A percentile compares a stretch with the other conserved stretches of the same genome.
Evolutionary conservation across 53 echinoderm and acorn worm species (phyloP).

Genomic region (Mesocentrotus franciscanus): DNA sequence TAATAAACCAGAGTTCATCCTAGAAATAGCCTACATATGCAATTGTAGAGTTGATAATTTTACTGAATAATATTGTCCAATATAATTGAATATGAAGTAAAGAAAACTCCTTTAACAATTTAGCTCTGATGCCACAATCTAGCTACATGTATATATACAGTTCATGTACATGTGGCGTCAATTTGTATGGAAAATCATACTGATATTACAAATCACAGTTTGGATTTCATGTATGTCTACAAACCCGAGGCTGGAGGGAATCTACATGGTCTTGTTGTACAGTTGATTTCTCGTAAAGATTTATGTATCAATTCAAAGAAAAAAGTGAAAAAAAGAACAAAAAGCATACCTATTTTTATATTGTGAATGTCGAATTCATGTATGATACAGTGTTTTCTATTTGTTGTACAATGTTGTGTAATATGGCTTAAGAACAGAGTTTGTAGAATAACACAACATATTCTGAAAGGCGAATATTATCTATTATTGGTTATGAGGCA

Average conservation of each 20-base stretch:
- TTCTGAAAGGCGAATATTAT: neutral
- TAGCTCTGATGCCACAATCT: no score
- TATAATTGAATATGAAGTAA: no score
- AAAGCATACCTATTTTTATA: slow-evolving; percentile 32
- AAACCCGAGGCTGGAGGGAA: neutral
- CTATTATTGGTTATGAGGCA: neutral
- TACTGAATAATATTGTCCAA: no score
- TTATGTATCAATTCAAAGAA: slow-evolving; percentile 61
- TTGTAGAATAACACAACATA: neutral
- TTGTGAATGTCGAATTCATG: neutral
- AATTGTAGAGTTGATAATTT: no score
- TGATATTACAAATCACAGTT: no score
- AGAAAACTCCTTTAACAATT: no score
- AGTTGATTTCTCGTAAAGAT: slow-evolving; percentile 66
- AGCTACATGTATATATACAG: no score
- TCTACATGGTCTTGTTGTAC: neutral
- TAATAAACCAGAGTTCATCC: no score
- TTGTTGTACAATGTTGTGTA: neutral
- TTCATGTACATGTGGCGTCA: no score
- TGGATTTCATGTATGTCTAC: no score
- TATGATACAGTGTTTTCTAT: neutral
- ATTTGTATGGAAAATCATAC: no score
- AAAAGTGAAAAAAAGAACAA: neutral
- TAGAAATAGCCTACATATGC: no score
- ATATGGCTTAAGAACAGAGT: neutral